phyloP scores from a whole-genome alignment of 2,113 vertebrate species.

The Takifugu bimaculatus region DNA sequence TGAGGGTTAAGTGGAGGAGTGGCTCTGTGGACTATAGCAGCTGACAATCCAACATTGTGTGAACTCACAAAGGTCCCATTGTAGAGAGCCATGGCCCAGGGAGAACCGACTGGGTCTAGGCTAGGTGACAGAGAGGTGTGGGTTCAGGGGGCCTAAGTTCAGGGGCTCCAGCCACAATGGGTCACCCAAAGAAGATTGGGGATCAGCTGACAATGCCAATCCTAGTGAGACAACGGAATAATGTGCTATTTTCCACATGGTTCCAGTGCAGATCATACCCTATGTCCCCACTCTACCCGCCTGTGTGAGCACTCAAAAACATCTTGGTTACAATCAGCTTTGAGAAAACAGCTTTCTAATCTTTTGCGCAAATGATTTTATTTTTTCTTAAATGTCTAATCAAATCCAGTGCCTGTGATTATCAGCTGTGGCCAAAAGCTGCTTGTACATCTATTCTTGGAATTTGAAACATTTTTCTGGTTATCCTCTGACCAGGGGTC shows the following conservation, averaged over 20 bases:
- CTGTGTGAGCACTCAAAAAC: constrained; percentile 15
- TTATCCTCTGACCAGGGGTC: constrained; percentile 53
- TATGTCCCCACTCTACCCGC: constrained; percentile 11
- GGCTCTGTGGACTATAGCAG: constrained; percentile 51
- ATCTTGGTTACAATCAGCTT: constrained; percentile 24
- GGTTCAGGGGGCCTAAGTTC: constrained; percentile 52
- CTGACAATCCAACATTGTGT: constrained; percentile 72
- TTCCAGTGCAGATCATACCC: constrained; percentile 6
- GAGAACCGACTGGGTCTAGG: constrained; percentile 52
- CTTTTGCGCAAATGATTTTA: not conserved
- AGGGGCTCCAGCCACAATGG: constrained; percentile 34
- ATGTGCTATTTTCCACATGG: constrained; percentile 25
- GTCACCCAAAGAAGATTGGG: constrained; percentile 18
- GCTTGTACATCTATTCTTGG: constrained; percentile 51
- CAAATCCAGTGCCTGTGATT: constrained; percentile 38
- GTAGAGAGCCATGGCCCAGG: constrained; percentile 52
- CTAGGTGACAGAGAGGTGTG: constrained; percentile 58
- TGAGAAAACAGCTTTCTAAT: constrained; percentile 43
- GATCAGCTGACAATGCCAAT: constrained; percentile 17
- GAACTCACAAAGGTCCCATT: constrained; percentile 70
- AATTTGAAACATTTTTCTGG: constrained; percentile 50
- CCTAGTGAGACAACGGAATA: constrained; percentile 20
- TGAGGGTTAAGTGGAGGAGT: constrained; percentile 54
- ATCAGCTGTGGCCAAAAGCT: constrained; percentile 43
- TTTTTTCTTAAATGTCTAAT: not conserved